phyloP scores from a whole-genome alignment of 2,113 vertebrate species.

The Phaethornis superciliosus region DNA sequence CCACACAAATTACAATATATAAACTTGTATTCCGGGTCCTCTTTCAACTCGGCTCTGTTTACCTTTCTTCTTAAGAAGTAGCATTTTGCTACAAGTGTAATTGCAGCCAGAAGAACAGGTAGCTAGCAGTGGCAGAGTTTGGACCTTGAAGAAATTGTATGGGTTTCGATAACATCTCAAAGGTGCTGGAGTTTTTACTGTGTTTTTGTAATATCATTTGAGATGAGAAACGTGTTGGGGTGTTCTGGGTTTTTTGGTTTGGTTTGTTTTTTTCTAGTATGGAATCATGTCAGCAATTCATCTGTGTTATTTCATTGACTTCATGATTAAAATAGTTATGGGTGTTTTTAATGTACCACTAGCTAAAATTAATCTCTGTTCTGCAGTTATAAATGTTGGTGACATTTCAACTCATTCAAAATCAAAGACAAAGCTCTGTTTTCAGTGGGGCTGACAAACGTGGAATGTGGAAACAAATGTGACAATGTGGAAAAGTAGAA shows the following conservation, averaged over 20 bases:
- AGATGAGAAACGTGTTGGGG: neutral
- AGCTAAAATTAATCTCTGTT: neutral
- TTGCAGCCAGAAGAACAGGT: neutral
- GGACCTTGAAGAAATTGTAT: neutral
- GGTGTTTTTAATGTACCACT: neutral
- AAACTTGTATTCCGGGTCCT: fast-evolving
- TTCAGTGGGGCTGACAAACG: neutral
- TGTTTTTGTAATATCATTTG: neutral
- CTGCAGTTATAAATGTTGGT: neutral
- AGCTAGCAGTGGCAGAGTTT: neutral
- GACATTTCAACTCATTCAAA: neutral
- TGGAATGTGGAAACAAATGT: too few relatives aligned
- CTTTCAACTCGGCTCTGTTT: neutral
- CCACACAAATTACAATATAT: fast-evolving
- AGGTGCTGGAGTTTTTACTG: neutral
- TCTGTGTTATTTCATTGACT: neutral
- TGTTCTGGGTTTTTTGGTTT: too few relatives aligned
- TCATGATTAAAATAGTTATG: neutral
- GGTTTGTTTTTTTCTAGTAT: neutral
- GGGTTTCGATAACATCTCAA: fast-evolving
- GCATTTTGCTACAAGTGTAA: neutral
- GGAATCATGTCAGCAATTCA: neutral
- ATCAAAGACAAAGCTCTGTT: neutral
- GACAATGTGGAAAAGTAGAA: neutral
- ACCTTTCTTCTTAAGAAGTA: fast-evolving